Percentiles rank a stretch among this genome's conserved stretches.
Evolutionary conservation across 2,888 invertebrate genomes (phyloP).

Genomic region (Gymnosoma rotundatum): DNA sequence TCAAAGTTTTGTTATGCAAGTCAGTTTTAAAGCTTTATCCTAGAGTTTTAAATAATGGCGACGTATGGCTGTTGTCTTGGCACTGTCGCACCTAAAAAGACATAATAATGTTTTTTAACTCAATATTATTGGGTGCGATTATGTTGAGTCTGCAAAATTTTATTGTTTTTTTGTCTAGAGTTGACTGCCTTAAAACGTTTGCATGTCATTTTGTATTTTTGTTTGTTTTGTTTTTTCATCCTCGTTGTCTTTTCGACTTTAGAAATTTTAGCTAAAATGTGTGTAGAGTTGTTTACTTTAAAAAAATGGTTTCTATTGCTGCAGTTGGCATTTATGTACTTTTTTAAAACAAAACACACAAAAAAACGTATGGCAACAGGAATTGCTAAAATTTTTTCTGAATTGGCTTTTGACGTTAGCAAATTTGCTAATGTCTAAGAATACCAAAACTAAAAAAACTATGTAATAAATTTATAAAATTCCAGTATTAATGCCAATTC

Average conservation of each 20-base stretch:
- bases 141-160: conserved; percentile 36
- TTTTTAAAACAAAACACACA: background rate
- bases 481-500: too few relatives aligned
- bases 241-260: background rate
- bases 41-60: too few relatives aligned
- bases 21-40: too few relatives aligned
- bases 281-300: background rate
- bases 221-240: background rate
- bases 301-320: background rate
- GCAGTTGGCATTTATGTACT: background rate
- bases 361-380: too few relatives aligned
- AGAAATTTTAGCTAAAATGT: conserved; percentile 14
- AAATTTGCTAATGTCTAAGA: too few relatives aligned
- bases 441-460: too few relatives aligned
- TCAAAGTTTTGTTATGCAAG: too few relatives aligned
- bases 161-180: conserved; percentile 62
- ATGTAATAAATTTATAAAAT: too few relatives aligned
- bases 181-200: conserved; percentile 48
- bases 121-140: conserved; percentile 50
- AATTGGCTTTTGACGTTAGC: too few relatives aligned
- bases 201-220: conserved; percentile 1
- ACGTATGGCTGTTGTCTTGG: too few relatives aligned
- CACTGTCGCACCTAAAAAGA: too few relatives aligned
- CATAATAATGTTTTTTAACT: background rate
- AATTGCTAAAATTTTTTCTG: too few relatives aligned